Evolutionary conservation across 1,140 invertebrate genomes (phyloP), one percentile per base, ranked within the genome.

Genomic region (Acarapis woodi): DNA sequence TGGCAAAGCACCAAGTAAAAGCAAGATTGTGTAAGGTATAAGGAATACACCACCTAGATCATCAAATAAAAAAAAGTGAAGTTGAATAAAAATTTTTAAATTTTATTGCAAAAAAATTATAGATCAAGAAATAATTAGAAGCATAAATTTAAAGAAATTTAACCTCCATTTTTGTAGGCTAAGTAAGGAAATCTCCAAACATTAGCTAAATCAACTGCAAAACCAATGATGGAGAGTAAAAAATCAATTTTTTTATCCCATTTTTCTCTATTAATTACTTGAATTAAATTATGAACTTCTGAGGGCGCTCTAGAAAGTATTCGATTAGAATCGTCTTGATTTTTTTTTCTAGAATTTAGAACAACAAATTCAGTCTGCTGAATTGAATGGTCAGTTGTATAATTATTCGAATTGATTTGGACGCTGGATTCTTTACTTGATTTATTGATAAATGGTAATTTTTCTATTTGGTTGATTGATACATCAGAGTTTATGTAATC

Each of bases 201-300:
- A 48, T 76, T 76, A 29, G 70, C 73, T 22, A 76, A 60, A 55
- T 79, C 76, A 1, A 82, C 75, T 4, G 76, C 75, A 48, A 80
- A 82, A 0, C 76, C 76, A 40, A 80, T 70, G 30, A 80, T 74
- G 6, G 75, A 73, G 34, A 82, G 58, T 16, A 82, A 60, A 53
- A 82, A 83, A 55, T 85, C 78, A 20, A 76, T 71, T 55, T 85
- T 83, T 55, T 79, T 78, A 42, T 52, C 54, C 58, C 57, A 59
- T 9, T 50, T 49, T 36, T 49, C 51, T 20, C 56, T 32, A 3
- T 42, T 42, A 4, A 40, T 37, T 15, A 12, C 16, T 15, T 40
- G 22, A 14, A 12, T 14, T 33, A 15, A 19, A 14, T 5, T 0
- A 12, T 9, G 14, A 31, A 4, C 14, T 15, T 12, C 3, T 18